phyloP scores from a whole-genome alignment of 2,113 vertebrate species.

The Nibea coibor region DNA sequence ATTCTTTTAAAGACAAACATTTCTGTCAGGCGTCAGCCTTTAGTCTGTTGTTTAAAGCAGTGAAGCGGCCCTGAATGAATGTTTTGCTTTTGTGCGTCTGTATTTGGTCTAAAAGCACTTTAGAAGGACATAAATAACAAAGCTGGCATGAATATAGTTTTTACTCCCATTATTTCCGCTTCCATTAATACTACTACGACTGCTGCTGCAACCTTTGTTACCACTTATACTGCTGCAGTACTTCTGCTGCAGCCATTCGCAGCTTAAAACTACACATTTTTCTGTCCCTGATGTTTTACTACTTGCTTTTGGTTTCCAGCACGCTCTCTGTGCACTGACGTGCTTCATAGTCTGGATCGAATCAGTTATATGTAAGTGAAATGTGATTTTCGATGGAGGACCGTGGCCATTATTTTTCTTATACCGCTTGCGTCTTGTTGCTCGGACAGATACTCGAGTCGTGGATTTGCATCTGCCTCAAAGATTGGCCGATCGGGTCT shows the following conservation, averaged over 20 bases:
- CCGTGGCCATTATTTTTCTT: conserved; percentile 28
- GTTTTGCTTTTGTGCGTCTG: neutral
- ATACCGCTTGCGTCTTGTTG: conserved; percentile 23
- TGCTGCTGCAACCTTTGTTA: neutral
- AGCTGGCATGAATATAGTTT: neutral
- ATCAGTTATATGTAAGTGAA: neutral
- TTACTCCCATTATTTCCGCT: neutral
- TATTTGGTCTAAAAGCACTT: neutral
- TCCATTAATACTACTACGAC: neutral
- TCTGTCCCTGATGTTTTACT: neutral
- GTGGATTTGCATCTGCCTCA: conserved; percentile 45
- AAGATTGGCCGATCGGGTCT: conserved; percentile 67
- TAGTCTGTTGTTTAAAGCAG: neutral
- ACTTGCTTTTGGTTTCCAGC: neutral
- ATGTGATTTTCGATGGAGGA: conserved; percentile 12
- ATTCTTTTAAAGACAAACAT: neutral
- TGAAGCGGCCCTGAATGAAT: neutral
- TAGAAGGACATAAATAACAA: neutral
- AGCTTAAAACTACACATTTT: neutral
- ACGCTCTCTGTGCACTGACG: neutral
- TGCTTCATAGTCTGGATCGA: neutral
- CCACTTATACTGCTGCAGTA: neutral
- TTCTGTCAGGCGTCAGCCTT: neutral
- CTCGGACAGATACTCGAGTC: conserved; percentile 32
- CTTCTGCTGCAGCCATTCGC: neutral